phyloP scores from a whole-genome alignment of 2,797 vertebrate species.

The Pseudochirops corinnae region DNA sequence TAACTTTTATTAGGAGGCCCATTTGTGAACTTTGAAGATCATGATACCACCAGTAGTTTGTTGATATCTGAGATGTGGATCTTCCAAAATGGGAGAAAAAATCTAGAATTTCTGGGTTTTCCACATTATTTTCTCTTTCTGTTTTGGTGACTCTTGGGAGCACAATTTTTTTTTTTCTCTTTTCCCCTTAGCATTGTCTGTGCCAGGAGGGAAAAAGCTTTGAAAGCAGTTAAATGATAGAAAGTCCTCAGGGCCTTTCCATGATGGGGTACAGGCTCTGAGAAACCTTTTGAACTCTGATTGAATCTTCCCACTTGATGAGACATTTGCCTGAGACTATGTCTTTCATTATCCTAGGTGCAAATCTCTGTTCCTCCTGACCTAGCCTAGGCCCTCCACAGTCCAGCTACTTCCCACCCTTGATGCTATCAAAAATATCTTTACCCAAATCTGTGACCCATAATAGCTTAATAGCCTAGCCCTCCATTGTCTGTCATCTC shows the following conservation, averaged over 20 bases:
- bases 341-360: too few relatives aligned
- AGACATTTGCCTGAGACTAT: too few relatives aligned
- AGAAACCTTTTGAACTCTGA: too few relatives aligned
- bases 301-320: too few relatives aligned
- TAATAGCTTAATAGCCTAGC: too few relatives aligned
- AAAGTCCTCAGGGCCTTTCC: neutral
- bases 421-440: too few relatives aligned
- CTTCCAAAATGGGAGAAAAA: neutral
- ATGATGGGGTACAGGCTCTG: too few relatives aligned
- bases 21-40: neutral
- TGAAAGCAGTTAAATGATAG: neutral
- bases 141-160: neutral
- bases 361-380: too few relatives aligned
- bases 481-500: too few relatives aligned
- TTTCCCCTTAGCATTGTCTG: neutral
- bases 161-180: neutral
- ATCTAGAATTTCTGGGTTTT: neutral
- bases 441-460: too few relatives aligned
- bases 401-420: too few relatives aligned
- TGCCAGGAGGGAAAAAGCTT: neutral
- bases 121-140: neutral
- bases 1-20: neutral
- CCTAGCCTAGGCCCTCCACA: too few relatives aligned
- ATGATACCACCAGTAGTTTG: neutral
- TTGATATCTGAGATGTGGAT: neutral